phyloP scores from a whole-genome alignment of 2,888 invertebrate species.

The Papilio gigon region DNA sequence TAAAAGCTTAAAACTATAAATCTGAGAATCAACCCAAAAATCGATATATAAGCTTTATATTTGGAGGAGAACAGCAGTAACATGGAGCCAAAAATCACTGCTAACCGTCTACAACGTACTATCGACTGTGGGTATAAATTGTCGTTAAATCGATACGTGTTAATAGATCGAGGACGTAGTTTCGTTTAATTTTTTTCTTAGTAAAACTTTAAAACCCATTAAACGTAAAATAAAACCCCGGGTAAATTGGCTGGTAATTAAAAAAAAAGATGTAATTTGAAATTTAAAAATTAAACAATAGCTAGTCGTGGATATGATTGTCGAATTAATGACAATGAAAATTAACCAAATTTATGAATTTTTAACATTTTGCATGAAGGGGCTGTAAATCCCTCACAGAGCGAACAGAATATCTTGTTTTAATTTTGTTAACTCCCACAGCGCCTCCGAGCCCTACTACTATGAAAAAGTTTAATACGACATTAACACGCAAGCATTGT shows the following conservation, averaged over 20 bases:
- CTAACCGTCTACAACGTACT: not conserved
- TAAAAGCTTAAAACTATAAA: not conserved
- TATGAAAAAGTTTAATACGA: not conserved
- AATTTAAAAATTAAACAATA: too few species aligned
- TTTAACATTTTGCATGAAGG: too few species aligned
- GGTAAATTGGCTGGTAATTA: too few species aligned
- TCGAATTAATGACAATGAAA: too few species aligned
- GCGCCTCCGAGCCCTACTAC: not conserved
- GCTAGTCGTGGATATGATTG: too few species aligned
- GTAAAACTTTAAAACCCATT: not conserved
- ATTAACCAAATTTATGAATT: too few species aligned
- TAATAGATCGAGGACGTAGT: not conserved
- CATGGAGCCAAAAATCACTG: too few species aligned
- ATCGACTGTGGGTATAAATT: not conserved
- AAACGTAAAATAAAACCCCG: too few species aligned
- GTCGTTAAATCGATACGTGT: not conserved
- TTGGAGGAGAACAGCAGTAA: not conserved
- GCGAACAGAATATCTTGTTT: not conserved
- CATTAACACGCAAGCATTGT: slow-evolving; percentile 18
- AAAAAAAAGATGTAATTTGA: too few species aligned
- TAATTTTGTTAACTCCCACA: not conserved
- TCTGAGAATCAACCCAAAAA: not conserved
- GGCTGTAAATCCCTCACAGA: too few species aligned
- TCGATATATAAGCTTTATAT: not conserved
- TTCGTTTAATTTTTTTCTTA: not conserved